These are phyloP conservation scores for Microctenopoma lineatum DNA, from an alignment of 2,797 vertebrate genomes.

Conservation along the genomic window DNA sequence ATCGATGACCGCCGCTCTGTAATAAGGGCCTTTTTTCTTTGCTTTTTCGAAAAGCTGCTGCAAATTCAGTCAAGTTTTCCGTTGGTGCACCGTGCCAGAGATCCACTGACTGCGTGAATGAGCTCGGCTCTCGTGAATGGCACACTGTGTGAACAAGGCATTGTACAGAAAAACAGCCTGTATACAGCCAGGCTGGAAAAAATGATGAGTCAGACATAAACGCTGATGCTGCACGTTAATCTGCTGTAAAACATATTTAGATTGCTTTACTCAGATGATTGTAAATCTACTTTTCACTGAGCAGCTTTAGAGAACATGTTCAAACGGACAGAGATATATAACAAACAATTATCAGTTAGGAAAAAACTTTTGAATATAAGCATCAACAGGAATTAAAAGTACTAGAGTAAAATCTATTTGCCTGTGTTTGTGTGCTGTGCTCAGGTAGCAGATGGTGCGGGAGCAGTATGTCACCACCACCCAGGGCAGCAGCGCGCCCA, in stretches of 20 bases:
- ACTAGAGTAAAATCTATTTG: background rate
- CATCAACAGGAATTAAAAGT: too few relatives aligned
- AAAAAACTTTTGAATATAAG: background rate
- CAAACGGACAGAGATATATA: background rate
- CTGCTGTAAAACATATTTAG: background rate
- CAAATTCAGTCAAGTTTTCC: conserved; percentile 71
- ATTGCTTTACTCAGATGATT: background rate
- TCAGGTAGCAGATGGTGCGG: conserved; percentile 89
- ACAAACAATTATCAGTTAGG: background rate
- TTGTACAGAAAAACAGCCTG: background rate
- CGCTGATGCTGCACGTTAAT: background rate
- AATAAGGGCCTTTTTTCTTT: conserved; percentile 49
- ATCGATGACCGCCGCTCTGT: conserved; percentile 37
- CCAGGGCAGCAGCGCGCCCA: conserved; percentile 82
- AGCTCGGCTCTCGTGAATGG: conserved; percentile 50
- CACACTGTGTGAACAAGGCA: conserved; percentile 28
- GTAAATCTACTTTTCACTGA: background rate
- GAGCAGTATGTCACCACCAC: conserved; percentile 91
- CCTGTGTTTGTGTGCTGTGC: conserved; percentile 2
- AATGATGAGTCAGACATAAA: conserved; percentile 1
- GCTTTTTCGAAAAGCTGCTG: conserved; percentile 43
- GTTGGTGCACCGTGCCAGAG: conserved; percentile 38
- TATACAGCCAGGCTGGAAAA: background rate
- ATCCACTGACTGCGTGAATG: conserved; percentile 28
- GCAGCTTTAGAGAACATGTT: background rate